Evolutionary conservation across 2,113 vertebrate genomes (phyloP).

Genomic region (Brevimyrus niger): DNA sequence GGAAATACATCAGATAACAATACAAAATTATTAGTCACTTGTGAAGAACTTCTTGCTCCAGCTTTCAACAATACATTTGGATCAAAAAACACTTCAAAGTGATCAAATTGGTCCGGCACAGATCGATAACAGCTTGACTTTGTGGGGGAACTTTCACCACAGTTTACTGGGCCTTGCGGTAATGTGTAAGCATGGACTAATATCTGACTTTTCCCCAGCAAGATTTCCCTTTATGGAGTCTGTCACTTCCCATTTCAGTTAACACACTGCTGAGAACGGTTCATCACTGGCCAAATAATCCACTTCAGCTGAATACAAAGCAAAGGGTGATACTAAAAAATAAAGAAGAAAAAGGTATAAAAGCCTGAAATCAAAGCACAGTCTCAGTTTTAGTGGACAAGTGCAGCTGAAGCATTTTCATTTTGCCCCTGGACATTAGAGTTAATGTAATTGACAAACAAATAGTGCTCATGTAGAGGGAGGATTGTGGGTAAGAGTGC

Average conservation of each 20-base stretch:
- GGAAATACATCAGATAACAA: not conserved
- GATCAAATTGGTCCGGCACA: slow-evolving; percentile 59
- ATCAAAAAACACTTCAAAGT: slow-evolving; percentile 35
- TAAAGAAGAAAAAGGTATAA: not conserved
- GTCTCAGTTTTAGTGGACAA: not conserved
- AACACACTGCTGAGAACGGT: slow-evolving; percentile 63
- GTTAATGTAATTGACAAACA: slow-evolving; percentile 37
- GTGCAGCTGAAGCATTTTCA: slow-evolving; percentile 5
- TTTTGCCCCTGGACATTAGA: slow-evolving; percentile 24
- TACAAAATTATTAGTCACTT: not conserved
- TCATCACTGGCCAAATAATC: slow-evolving; percentile 62
- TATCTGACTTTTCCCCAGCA: slow-evolving; percentile 61
- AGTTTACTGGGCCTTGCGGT: slow-evolving; percentile 45
- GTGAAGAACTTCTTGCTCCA: not conserved
- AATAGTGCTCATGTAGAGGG: slow-evolving; percentile 28
- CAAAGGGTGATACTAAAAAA: slow-evolving; percentile 5
- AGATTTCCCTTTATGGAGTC: slow-evolving; percentile 73
- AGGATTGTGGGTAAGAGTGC: slow-evolving; percentile 18
- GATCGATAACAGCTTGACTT: slow-evolving; percentile 57
- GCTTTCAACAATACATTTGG: not conserved
- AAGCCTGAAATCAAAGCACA: not conserved
- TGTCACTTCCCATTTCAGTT: slow-evolving; percentile 82
- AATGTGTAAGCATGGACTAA: slow-evolving; percentile 55
- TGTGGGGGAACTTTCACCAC: slow-evolving; percentile 38
- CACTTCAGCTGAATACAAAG: slow-evolving; percentile 45